phyloP scores from a whole-genome alignment of 2,888 invertebrate species.

The Temnothorax unifasciatus region DNA sequence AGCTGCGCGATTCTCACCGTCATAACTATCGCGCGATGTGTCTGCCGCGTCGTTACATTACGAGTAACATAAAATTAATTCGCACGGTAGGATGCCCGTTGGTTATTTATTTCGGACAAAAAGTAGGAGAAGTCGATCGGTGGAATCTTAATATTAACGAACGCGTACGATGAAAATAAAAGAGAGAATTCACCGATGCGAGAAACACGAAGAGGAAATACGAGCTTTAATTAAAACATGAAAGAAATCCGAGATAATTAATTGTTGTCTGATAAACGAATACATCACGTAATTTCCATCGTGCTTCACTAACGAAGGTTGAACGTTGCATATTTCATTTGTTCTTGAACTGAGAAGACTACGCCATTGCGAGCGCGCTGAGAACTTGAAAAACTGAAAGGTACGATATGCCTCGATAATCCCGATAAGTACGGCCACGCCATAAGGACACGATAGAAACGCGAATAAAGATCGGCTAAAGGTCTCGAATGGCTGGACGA shows the following conservation, averaged over 20 bases:
- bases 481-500: constrained; percentile 53
- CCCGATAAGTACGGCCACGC: constrained; percentile 65
- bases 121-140: constrained; percentile 5
- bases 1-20: constrained; percentile 38
- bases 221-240: not conserved
- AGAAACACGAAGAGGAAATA: not conserved
- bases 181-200: not conserved
- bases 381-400: constrained; percentile 57
- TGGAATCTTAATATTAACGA: not conserved
- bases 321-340: not conserved
- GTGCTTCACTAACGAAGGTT: not conserved
- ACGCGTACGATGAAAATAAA: not conserved
- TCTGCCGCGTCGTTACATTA: constrained; percentile 30
- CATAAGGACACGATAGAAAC: constrained; percentile 51
- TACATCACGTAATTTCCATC: not conserved
- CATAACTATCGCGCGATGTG: constrained; percentile 25
- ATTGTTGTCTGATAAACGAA: not conserved
- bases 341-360: constrained; percentile 2
- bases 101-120: constrained; percentile 16
- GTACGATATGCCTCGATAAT: constrained; percentile 72
- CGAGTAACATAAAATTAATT: constrained; percentile 54
- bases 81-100: constrained; percentile 14
- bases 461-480: constrained; percentile 55
- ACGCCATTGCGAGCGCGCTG: constrained; percentile 33
- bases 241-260: not conserved